Evolutionary conservation across 2,888 invertebrate genomes (phyloP).

Genomic region (Isoperla grammatica): DNA sequence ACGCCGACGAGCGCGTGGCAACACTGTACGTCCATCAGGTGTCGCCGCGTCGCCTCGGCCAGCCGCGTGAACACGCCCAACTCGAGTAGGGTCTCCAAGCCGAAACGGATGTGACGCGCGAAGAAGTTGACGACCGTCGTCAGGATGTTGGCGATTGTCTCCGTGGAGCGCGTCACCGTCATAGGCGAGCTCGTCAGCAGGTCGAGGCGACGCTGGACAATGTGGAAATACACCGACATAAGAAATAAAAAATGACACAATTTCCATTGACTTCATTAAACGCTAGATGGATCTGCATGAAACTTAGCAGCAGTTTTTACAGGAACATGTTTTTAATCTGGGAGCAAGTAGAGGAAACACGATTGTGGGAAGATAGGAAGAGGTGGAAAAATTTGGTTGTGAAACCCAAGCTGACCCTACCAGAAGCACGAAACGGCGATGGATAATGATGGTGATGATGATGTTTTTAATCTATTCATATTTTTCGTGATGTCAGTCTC

Average conservation of each 20-base stretch:
- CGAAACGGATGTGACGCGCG: conserved; percentile 37
- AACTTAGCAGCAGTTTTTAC: too few relatives aligned
- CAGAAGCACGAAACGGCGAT: too few relatives aligned
- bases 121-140: conserved; percentile 39
- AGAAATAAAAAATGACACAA: conserved; percentile 27
- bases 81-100: conserved; percentile 38
- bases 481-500: too few relatives aligned
- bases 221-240: conserved; percentile 6
- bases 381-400: too few relatives aligned
- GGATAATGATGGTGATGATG: too few relatives aligned
- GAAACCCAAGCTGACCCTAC: too few relatives aligned
- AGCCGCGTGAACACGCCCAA: conserved; percentile 37
- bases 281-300: too few relatives aligned
- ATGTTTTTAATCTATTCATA: too few relatives aligned
- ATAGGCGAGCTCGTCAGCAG: conserved; percentile 36
- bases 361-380: too few relatives aligned
- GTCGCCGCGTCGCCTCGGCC: conserved; percentile 33
- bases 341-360: too few relatives aligned
- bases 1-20: conserved; percentile 33
- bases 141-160: conserved; percentile 36
- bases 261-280: too few relatives aligned
- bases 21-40: conserved; percentile 34
- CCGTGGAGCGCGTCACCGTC: conserved; percentile 29
- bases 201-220: conserved; percentile 37
- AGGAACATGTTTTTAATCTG: too few relatives aligned